These are phyloP conservation scores for Pelodytes ibericus DNA, from an alignment of 2,797 vertebrate species.

Conservation along the genomic window DNA sequence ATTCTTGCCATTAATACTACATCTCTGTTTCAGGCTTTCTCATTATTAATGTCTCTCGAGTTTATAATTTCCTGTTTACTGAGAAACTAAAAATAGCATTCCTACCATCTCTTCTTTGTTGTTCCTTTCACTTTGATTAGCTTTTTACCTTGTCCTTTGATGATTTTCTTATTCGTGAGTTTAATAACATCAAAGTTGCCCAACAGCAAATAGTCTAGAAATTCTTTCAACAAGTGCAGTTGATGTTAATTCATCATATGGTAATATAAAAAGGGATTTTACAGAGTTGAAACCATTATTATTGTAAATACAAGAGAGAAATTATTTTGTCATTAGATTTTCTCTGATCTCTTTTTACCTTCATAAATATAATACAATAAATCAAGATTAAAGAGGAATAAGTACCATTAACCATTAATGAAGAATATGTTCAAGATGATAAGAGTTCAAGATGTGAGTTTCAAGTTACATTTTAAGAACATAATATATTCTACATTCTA, in stretches of 20 bases:
- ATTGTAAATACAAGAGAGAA: no score
- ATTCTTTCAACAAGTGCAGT: no score
- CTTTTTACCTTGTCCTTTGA: constrained; percentile 13
- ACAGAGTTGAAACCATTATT: background rate
- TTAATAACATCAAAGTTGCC: constrained; percentile 22
- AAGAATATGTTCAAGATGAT: no score
- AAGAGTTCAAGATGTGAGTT: no score
- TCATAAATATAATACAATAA: no score
- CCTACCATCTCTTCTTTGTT: background rate
- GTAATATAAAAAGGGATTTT: constrained; percentile 13
- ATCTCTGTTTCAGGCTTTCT: constrained; percentile 20
- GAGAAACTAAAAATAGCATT: constrained; percentile 21
- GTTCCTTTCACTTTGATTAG: background rate
- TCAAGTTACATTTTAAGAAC: no score
- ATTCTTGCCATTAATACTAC: constrained; percentile 12
- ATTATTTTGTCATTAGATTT: no score
- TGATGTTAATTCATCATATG: background rate
- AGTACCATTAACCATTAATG: no score
- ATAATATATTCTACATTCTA: no score
- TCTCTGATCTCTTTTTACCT: no score
- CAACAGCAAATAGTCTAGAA: background rate
- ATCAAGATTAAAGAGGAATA: no score
- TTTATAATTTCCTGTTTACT: constrained; percentile 17
- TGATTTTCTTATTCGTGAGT: background rate
- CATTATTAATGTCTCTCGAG: constrained; percentile 12